Evolutionary conservation across 1,140 invertebrate species (phyloP), one percentile per base, ranked within the genome.

Genomic region (Gonatopus flavifemur): DNA sequence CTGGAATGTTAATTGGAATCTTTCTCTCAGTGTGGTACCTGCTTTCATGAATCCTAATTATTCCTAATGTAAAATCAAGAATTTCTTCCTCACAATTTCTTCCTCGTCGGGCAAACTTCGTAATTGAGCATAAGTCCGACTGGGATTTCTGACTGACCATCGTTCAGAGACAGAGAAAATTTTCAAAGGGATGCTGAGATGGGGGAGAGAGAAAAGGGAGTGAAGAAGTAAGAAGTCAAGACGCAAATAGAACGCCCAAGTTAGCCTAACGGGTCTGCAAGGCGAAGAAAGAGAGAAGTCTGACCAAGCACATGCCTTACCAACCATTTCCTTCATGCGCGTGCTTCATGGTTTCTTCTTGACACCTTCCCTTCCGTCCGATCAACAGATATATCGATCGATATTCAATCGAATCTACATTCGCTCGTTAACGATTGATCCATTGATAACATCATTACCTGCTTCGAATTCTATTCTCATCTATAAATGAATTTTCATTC

Each of bases 201-300:
- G 49, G 39, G 49, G 41, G 41, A 44, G 49, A 41, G 58, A 55
- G 47, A 24, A 47, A 60, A 35, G 46, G 22, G 46, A n/a, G 33
- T 20, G 31, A 57, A 67, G 62, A 69, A 55, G 65, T 60, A 69
- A 70, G 65, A 67, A 76, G 68, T 73, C 69, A 70, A 73, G 73
- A 74, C 72, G 66, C 55, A 76, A 76, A 76, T 76, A 76, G 61
- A 65, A 62, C 56, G 61, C 63, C 65, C 66, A 70, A 70, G 67
- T 77, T 77, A 77, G 73, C 69, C 75, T 75, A 77, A 77, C 74
- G 66, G 64, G 69, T 61, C 64, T 62, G 69, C 71, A 67, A 70
- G 69, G 59, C 70, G 55, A 25, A 40, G 50, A 40, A 48, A 62
- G 58, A 56, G 65, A 61, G 65, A 62, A 49, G 49, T 57, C 50